These are phyloP conservation scores for Phytoseiulus persimilis DNA, from an alignment of 2,888 invertebrate species.

Conservation along the genomic window DNA sequence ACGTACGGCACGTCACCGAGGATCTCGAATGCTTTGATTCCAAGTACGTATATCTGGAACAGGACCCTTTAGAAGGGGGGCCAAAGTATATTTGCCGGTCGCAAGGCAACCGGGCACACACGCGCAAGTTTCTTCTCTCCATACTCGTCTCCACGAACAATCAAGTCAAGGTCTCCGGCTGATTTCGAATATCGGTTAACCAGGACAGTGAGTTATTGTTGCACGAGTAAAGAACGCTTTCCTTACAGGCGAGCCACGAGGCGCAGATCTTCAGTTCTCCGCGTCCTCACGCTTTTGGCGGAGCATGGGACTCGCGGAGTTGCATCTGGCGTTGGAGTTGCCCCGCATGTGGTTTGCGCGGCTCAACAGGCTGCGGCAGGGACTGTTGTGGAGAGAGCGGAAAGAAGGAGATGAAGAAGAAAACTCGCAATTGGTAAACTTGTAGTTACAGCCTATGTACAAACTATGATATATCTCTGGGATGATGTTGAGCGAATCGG, in stretches of 20 bases:
- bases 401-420: background rate
- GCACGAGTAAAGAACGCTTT: background rate
- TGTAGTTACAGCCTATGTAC: slow-evolving; percentile 36
- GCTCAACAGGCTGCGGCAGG: too few relatives aligned
- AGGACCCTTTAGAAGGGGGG: slow-evolving; percentile 5
- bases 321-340: too few relatives aligned
- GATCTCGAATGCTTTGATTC: slow-evolving; percentile 39
- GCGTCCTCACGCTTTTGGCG: background rate
- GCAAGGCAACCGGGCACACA: background rate
- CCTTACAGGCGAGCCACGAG: background rate
- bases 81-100: background rate
- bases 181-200: background rate
- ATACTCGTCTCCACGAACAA: background rate
- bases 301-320: background rate
- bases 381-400: background rate
- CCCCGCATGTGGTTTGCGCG: too few relatives aligned
- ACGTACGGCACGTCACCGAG: background rate
- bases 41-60: slow-evolving; percentile 35
- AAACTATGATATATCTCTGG: slow-evolving; percentile 39
- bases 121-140: background rate
- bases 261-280: background rate
- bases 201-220: background rate
- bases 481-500: slow-evolving; percentile 36
- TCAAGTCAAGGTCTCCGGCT: background rate
- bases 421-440: slow-evolving; percentile 32